Base-by-base conservation (phyloP, 1,140 invertebrate genomes). In the Saccostrea glomerata region DNA sequence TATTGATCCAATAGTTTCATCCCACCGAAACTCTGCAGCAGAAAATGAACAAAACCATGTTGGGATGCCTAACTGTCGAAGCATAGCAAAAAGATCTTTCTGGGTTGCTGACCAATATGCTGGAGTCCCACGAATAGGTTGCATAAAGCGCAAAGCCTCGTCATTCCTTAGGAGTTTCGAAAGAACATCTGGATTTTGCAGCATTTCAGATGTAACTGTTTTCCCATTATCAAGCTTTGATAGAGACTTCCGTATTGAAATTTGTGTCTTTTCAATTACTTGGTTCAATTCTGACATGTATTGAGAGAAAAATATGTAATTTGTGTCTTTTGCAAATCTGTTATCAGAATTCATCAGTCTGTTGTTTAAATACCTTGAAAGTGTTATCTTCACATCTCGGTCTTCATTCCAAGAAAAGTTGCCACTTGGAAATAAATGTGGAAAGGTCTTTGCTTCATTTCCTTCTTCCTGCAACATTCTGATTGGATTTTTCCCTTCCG, bases 51-150 rank as follows among this genome's bases (percentile, higher is more conserved):
- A 47, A 47, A 47, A 47, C 47, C 47, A 47, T 47, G 47, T 47
- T 47, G 47, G 47, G 9, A 90, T n/a, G 89, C 91, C 40, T 87
- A 82, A 47, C 89, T 88, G 47, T 6, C 88, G 56, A 9, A 91
- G 70, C 91, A 91, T 91, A 12, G 91, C 91, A 89, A 91, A 90
- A 13, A 91, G 20, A 70, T 90, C 90, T 84, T 90, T 90, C 60
- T 90, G 56, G 23, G 66, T 13, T 88, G 91, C 2, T 85, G 89
- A 25, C 82, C 86, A 47, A 47, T 47, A 47, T 47, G 47, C 47
- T 7, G 47, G 47, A 7, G 47, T 47, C 9, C 47, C 47, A n/a
- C 91, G 36, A 17, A 91, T 15, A 0, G 86, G 85, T 89, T 88
- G 90, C 25, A 91, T 40, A 55, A 88, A 86, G 55, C 58, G 83